Evolutionary conservation across 2,113 vertebrate species (phyloP), one percentile per base, ranked within the genome.

Genomic region (Stegostoma tigrinum): DNA sequence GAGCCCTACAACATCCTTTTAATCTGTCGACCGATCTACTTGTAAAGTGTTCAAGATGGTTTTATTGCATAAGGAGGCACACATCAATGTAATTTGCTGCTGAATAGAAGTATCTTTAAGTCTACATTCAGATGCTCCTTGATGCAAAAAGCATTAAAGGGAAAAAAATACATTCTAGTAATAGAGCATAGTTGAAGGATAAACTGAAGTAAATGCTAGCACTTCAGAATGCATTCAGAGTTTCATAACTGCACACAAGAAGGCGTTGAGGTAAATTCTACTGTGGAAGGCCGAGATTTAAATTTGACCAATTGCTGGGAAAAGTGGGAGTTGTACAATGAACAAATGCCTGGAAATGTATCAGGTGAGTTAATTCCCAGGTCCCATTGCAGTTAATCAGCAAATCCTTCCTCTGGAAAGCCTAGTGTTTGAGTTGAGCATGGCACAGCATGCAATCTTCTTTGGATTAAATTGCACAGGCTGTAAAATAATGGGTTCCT

Each of bases 381-480:
- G 64, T 91, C 55, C 38, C 52, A 91, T 91, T 15, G 87, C 87
- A 64, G 34, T 55, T 91, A 91, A 91, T 91, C n/a, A 64, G 87
- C 61, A 91, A 91, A 64, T 34, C 87, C 30, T 91, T 91, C 55
- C 87, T 91, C 55, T 61, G 87, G 87, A 91, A 91, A 61, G 87
- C 87, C 55, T 91, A 91, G 87, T 91, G 52, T 93, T 66, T 66
- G 30, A 67, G 61, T 64, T 38, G 24, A 93, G n/a, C n/a, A 64
- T 93, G 89, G 61, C 89, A 66, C 34, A 93, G 89, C 89, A 93
- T 93, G 89, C 21, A 38, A n/a, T 83, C 80, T 19, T 83, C 38
- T 42, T 83, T 83, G 87, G 89, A 91, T 15, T 91, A 61, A 66
- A 91, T 91, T 93, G n/a, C 34, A 61, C 27, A 93, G 89, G 5